These are phyloP conservation scores for Philopedon plagiatum DNA, from an alignment of 2,888 invertebrate genomes.

Conservation along the genomic window DNA sequence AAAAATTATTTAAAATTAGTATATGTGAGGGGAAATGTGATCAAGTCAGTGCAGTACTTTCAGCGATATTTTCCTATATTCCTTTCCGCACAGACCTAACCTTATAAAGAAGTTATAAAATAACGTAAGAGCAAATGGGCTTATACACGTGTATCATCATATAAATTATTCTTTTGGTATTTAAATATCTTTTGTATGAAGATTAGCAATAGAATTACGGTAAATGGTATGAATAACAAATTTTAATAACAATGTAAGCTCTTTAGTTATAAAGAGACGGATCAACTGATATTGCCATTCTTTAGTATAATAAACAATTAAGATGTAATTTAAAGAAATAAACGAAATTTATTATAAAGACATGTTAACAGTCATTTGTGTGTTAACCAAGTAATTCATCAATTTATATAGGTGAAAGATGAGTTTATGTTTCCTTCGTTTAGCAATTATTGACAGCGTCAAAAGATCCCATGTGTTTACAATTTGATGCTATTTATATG, in stretches of 20 bases:
- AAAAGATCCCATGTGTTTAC: neutral
- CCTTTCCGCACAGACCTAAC: too few species aligned
- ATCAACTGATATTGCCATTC: slow-evolving; percentile 16
- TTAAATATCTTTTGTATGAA: slow-evolving; percentile 36
- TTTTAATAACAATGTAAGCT: slow-evolving; percentile 35
- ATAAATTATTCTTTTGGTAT: slow-evolving; percentile 27
- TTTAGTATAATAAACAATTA: slow-evolving; percentile 22
- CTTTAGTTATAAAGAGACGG: slow-evolving; percentile 5
- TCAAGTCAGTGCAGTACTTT: too few species aligned
- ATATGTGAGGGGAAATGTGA: too few species aligned
- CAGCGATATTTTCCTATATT: too few species aligned
- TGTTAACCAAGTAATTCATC: neutral
- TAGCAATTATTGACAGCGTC: neutral
- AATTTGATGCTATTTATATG: neutral
- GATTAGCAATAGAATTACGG: slow-evolving; percentile 29
- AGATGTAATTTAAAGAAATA: neutral
- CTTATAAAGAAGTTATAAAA: neutral
- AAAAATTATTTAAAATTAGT: too few species aligned
- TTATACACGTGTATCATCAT: slow-evolving; percentile 1
- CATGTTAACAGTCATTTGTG: neutral
- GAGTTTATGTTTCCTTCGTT: neutral
- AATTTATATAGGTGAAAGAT: neutral
- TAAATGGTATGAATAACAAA: slow-evolving; percentile 33
- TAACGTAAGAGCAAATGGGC: neutral
- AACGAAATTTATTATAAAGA: neutral